Conservation (phyloP, 1,140 invertebrate genomes). For the Sinella curviseta region DNA sequence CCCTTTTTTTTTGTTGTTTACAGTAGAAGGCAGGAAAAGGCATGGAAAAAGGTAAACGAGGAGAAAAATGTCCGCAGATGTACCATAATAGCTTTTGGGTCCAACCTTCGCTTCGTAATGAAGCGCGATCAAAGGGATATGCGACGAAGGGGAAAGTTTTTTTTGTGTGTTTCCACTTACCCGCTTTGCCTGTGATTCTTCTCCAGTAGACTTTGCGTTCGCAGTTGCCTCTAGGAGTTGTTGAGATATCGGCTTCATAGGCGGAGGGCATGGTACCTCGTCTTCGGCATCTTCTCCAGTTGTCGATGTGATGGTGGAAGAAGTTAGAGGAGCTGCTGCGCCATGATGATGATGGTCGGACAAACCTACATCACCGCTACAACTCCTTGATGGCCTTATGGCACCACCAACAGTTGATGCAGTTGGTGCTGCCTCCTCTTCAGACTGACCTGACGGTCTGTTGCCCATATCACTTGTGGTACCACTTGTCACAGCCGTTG, state of each 20-base stretch:
- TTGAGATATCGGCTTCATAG: slow-evolving; percentile 91
- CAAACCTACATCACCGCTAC: slow-evolving; percentile 36
- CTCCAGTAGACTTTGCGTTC: slow-evolving; percentile 58
- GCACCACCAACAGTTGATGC: not conserved
- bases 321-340: not conserved
- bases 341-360: slow-evolving; percentile 34
- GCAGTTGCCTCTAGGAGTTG: slow-evolving; percentile 63
- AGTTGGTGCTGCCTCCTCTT: slow-evolving; percentile 1
- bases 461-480: slow-evolving; percentile 45
- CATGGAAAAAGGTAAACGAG: not conserved
- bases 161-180: no score
- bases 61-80: not conserved
- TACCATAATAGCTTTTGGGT: no score
- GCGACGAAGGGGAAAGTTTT: no score
- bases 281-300: slow-evolving; percentile 72
- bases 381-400: slow-evolving; percentile 36
- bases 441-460: slow-evolving; percentile 32
- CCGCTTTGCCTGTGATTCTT: slow-evolving; percentile 67
- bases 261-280: slow-evolving; percentile 84
- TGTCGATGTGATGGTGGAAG: not conserved
- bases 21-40: no score
- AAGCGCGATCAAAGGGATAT: no score
- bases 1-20: no score
- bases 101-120: no score
- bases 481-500: slow-evolving; percentile 29